Base-by-base conservation (phyloP, 64 coral and sea anemone species). In the Porites lutea region DNA sequence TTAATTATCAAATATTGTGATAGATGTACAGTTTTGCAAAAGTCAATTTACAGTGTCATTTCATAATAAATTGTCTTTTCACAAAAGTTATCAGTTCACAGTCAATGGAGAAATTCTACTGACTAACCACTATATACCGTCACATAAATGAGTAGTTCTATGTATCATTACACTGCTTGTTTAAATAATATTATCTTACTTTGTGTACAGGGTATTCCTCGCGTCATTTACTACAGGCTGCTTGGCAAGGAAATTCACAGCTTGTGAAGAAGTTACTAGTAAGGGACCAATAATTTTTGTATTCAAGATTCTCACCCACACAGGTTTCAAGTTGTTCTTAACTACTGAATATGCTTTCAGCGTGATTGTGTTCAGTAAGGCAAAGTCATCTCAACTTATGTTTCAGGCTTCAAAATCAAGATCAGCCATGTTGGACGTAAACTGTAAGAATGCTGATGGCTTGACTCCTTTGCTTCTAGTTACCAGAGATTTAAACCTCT, bases 361-460 rank as follows among this genome's bases (percentile, higher is more conserved):
- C 27, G 52, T 70, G 22, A 53, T 19, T 58, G 12, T 44, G 37
- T 21, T 90, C 10, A 49, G 16, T 47, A 22, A 90, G 1, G 57
- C 10, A 51, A 23, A 52, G 20, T 73, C 15, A 8, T 51, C 20
- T 52, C 37, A 47, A 6, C 19, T 48, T 48, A 52, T 69, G 13
- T 88, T 78, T 5, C 77, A 93, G 88, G 66, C 82, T 71, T 95
- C 58, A 43, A 65, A 79, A 72, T 27, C 59, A 46, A 76, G 51
- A 45, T 76, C 73, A 76, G 70, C 60, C 2, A 70, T n/a, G 46
- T 76, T 98, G 52, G 88, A 98, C 86, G 84, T 98, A 2, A 98
- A 98, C 77, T 93, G 94, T 55, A 93, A 57, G 60, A 98, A 98
- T 92, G 94, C 94, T 6, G 97, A 98, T 93, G 97, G 97, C 6